Conservation (phyloP, 2,888 invertebrate genomes). For the Choristoneura rosaceana region DNA sequence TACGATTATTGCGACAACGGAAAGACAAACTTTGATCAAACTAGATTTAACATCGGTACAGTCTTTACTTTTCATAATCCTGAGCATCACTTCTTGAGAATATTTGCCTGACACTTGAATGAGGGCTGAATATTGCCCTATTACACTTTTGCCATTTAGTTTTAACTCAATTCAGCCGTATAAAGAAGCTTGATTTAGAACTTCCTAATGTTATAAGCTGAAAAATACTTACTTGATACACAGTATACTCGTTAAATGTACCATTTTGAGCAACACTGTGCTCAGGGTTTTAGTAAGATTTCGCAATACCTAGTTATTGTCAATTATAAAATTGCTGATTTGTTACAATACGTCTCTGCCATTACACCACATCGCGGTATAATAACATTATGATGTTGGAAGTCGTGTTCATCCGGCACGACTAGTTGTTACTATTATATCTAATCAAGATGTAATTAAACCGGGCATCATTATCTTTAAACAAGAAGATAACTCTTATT, state of each 20-base stretch:
- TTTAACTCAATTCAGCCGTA: not conserved
- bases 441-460: slow-evolving; percentile 61
- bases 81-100: no score
- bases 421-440: slow-evolving; percentile 50
- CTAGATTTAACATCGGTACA: no score
- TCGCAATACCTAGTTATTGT: slow-evolving; percentile 31
- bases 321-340: slow-evolving; percentile 2
- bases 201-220: not conserved
- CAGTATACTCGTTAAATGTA: slow-evolving; percentile 56
- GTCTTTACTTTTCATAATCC: no score
- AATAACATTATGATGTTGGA: slow-evolving; percentile 43
- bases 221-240: slow-evolving; percentile 59
- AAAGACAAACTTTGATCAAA: no score
- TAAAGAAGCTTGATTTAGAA: not conserved
- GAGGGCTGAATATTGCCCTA: no score
- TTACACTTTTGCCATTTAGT: not conserved
- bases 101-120: no score
- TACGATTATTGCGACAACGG: no score
- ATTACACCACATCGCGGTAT: slow-evolving; percentile 38
- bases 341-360: slow-evolving; percentile 19
- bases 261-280: slow-evolving; percentile 52
- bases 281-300: slow-evolving; percentile 16
- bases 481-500: slow-evolving; percentile 16
- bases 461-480: slow-evolving; percentile 34
- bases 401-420: slow-evolving; percentile 44